A percentile compares a stretch with the other conserved stretches of the same genome.
Evolutionary conservation across 1,140 invertebrate species (phyloP).

Genomic region (Mercenaria mercenaria): DNA sequence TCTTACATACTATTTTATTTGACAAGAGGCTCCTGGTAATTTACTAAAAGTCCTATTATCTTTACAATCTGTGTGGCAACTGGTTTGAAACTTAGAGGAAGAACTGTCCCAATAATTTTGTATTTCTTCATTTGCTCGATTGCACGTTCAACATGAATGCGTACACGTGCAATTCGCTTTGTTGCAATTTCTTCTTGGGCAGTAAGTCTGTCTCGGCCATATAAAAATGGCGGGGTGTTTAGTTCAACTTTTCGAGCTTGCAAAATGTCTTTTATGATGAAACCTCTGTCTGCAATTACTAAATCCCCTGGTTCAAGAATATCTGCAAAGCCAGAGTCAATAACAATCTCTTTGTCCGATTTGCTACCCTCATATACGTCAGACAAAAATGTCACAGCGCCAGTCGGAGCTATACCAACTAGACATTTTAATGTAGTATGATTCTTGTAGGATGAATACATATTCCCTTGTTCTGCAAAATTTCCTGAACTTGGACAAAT

Average conservation of each 20-base stretch:
- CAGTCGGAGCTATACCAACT: conserved; percentile 75
- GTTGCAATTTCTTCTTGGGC: conserved; percentile 49
- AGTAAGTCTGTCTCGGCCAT: conserved; percentile 33
- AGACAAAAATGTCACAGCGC: conserved; percentile 74
- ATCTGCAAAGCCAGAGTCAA: conserved; percentile 71
- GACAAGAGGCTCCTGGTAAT: conserved; percentile 36
- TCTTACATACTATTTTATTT: too few relatives aligned
- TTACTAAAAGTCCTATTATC: conserved; percentile 38
- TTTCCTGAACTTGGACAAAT: not conserved
- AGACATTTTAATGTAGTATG: conserved; percentile 79
- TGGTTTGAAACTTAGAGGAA: conserved; percentile 38
- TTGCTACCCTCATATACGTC: conserved; percentile 73
- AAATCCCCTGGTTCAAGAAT: conserved; percentile 65
- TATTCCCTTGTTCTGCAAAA: conserved; percentile 52
- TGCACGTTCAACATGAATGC: conserved; percentile 52
- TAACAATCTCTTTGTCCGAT: conserved; percentile 77
- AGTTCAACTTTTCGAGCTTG: conserved; percentile 41
- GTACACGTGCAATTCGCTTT: conserved; percentile 48
- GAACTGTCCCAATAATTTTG: conserved; percentile 23
- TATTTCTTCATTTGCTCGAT: conserved; percentile 54
- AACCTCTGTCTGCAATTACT: conserved; percentile 71
- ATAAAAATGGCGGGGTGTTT: conserved; percentile 63
- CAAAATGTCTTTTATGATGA: conserved; percentile 64
- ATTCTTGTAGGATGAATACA: conserved; percentile 79
- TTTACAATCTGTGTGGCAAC: conserved; percentile 26